A percentile compares a stretch with the other conserved stretches of the same genome.
Conservation (phyloP, 2,888 invertebrate species). For the Apocheima hispidaria region DNA sequence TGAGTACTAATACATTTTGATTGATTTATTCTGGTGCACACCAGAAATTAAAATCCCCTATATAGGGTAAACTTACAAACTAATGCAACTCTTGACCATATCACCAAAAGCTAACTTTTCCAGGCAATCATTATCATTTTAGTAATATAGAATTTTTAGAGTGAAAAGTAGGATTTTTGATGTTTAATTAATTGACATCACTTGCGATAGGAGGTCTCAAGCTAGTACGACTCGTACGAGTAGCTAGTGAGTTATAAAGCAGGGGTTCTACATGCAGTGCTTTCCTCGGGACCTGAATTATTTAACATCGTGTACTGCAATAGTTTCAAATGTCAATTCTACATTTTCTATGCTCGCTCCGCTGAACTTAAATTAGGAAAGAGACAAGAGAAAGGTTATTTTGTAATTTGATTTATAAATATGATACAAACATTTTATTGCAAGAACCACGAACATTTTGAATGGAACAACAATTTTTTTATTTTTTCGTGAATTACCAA, state of each 20-base stretch:
- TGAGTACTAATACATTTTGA: too few relatives aligned
- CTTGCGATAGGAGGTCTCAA: neutral
- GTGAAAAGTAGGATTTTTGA: neutral
- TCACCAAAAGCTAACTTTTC: too few relatives aligned
- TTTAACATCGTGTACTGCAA: constrained; percentile 41
- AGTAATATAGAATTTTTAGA: neutral
- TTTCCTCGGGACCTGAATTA: constrained; percentile 41
- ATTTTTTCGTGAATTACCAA: too few relatives aligned
- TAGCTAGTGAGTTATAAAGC: constrained; percentile 3
- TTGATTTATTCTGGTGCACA: too few relatives aligned
- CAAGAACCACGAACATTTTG: too few relatives aligned
- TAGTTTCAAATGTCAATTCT: constrained; percentile 48
- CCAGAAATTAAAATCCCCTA: too few relatives aligned
- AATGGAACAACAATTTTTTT: constrained; percentile 18
- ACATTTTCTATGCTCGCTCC: constrained; percentile 37
- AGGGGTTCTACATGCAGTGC: constrained; percentile 6
- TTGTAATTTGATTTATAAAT: too few relatives aligned
- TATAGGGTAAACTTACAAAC: too few relatives aligned
- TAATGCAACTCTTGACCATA: too few relatives aligned
- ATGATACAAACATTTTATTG: too few relatives aligned
- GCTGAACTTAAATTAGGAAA: constrained; percentile 17
- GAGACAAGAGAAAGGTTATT: constrained; percentile 15
- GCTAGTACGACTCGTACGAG: constrained; percentile 3
- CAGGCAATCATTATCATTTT: neutral
- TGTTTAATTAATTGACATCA: neutral